Conservation (phyloP, 2,797 vertebrate genomes). For the Chaetodon trifasciatus region DNA sequence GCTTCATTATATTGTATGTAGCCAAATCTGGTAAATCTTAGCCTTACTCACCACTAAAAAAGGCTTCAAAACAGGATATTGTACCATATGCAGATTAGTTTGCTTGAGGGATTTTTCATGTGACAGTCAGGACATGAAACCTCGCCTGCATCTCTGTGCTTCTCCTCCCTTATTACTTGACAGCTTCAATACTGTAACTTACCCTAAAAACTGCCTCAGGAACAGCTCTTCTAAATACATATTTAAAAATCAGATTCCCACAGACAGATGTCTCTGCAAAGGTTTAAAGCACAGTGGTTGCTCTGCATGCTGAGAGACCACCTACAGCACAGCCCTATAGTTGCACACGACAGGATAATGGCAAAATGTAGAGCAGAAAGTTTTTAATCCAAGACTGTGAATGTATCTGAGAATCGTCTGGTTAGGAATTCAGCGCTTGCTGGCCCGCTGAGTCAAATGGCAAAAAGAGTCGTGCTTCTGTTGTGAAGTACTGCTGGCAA, state of each 20-base stretch:
- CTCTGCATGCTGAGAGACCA: slow-evolving; percentile 1
- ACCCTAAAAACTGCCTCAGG: background rate
- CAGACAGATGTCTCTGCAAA: slow-evolving; percentile 5
- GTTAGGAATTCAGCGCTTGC: slow-evolving; percentile 2
- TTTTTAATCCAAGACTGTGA: slow-evolving; percentile 25
- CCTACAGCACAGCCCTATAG: background rate
- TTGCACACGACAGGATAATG: background rate
- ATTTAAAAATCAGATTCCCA: background rate
- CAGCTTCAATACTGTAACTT: background rate
- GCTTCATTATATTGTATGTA: background rate
- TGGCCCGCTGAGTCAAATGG: slow-evolving; percentile 17
- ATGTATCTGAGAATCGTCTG: slow-evolving; percentile 25
- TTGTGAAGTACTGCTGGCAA: slow-evolving; percentile 25
- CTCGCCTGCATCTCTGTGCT: background rate
- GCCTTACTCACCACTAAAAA: background rate
- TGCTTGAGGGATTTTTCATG: background rate
- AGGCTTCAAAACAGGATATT: background rate
- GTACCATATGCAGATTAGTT: background rate
- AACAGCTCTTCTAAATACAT: slow-evolving; percentile 1
- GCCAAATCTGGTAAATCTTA: background rate
- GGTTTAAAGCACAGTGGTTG: background rate
- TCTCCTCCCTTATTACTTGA: background rate
- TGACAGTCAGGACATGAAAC: background rate
- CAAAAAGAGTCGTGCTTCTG: slow-evolving; percentile 13
- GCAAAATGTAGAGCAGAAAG: background rate